Percentiles rank a stretch among this genome's conserved stretches.
phyloP scores from a whole-genome alignment of 64 coral and sea anemone genomes.

The Montipora sp. region DNA sequence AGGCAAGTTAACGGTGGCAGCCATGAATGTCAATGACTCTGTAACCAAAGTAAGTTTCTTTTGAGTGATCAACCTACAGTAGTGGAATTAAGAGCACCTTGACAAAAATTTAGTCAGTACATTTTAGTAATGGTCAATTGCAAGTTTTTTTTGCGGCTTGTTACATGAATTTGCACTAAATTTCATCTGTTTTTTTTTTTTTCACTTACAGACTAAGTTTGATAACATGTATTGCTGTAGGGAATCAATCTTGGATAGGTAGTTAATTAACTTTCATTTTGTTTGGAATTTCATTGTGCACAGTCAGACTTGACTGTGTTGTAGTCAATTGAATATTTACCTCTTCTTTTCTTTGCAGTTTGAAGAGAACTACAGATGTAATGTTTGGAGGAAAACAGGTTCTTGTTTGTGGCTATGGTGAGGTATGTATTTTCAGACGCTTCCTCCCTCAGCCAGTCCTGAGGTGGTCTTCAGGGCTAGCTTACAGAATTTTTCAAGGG shows the following conservation, averaged over 20 bases:
- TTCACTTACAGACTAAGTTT: constrained; percentile 93
- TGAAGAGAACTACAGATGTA: constrained; percentile 99
- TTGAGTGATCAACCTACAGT: too few species aligned
- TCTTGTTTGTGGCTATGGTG: constrained; percentile 99
- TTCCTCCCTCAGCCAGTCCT: too few species aligned
- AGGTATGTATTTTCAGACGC: constrained; percentile 53
- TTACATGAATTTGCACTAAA: too few species aligned
- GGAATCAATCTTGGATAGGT: constrained; percentile 99
- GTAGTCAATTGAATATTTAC: neutral
- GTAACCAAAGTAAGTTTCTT: constrained; percentile 83
- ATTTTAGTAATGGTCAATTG: too few species aligned
- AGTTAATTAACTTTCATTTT: neutral
- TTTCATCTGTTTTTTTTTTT: neutral
- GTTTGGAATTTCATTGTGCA: too few species aligned
- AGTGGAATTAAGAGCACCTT: too few species aligned
- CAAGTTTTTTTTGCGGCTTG: too few species aligned
- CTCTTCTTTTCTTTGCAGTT: constrained; percentile 54
- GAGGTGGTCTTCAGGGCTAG: too few species aligned
- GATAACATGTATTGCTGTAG: constrained; percentile 99
- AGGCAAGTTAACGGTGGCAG: constrained; percentile 95
- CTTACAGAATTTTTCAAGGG: too few species aligned
- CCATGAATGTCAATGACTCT: constrained; percentile 99
- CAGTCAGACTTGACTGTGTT: too few species aligned
- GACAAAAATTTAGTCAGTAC: too few species aligned
- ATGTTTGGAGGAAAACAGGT: constrained; percentile 99